Percentiles rank a stretch among this genome's conserved stretches.
Conservation (phyloP, 2,888 invertebrate species). For the Altica lythri region DNA sequence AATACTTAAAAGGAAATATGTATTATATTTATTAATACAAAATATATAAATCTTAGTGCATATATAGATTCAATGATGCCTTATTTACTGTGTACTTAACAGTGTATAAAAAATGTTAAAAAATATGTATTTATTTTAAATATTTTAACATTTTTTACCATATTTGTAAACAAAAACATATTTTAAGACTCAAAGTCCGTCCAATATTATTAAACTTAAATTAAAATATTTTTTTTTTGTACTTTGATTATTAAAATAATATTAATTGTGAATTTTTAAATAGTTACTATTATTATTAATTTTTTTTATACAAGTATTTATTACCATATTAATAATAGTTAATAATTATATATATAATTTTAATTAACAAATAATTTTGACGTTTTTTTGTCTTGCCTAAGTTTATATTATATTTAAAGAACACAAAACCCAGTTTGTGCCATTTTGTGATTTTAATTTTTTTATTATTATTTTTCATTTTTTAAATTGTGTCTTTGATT, state of each 20-base stretch:
- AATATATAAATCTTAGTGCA: no score
- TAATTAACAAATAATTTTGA: background rate
- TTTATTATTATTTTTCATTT: conserved; percentile 24
- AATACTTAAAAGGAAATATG: no score
- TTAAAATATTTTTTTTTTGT: conserved; percentile 27
- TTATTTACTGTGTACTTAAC: no score
- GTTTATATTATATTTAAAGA: conserved; percentile 12
- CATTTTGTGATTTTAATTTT: conserved; percentile 23
- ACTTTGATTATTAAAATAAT: conserved; percentile 20
- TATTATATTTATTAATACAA: no score
- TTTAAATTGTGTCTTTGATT: conserved; percentile 23
- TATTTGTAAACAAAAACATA: background rate
- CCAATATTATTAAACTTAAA: conserved; percentile 24
- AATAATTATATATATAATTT: conserved; percentile 5
- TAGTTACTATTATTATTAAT: conserved; percentile 29
- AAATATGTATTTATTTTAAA: no score
- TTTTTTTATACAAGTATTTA: conserved; percentile 25
- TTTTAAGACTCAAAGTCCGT: conserved; percentile 35
- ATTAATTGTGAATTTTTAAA: conserved; percentile 28
- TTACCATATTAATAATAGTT: conserved; percentile 21
- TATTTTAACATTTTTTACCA: no score
- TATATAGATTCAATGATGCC: no score
- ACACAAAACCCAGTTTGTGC: conserved; percentile 22
- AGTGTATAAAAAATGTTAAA: no score
- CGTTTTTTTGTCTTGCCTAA: conserved; percentile 6